phyloP scores from a whole-genome alignment of 2,888 invertebrate species.

The Dynastes maya region DNA sequence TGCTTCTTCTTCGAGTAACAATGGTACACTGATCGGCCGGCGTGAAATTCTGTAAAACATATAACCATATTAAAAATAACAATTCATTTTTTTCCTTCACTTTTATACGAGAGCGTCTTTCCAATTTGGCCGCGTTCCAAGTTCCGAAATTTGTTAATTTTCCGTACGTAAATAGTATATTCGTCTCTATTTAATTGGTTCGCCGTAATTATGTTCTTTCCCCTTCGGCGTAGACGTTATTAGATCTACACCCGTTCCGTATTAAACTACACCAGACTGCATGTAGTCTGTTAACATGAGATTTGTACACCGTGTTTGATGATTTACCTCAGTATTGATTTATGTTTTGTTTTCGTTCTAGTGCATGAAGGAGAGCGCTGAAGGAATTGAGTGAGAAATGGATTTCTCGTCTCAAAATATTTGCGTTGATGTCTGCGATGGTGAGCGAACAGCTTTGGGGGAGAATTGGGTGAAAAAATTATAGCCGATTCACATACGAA shows the following conservation, averaged over 20 bases:
- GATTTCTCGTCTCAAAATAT: conserved; percentile 38
- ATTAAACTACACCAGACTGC: conserved; percentile 54
- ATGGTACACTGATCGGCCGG: conserved; percentile 52
- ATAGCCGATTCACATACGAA: neutral
- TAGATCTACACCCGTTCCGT: conserved; percentile 2
- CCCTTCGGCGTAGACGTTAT: conserved; percentile 27
- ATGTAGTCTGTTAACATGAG: conserved; percentile 54
- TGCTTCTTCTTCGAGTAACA: conserved; percentile 43
- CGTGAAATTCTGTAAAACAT: conserved; percentile 57
- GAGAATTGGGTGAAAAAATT: conserved; percentile 40
- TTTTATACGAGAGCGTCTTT: conserved; percentile 56
- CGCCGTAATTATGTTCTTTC: conserved; percentile 47
- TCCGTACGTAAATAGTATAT: conserved; percentile 34
- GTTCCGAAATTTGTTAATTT: conserved; percentile 54
- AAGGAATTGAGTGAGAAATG: conserved; percentile 36
- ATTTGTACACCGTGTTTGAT: conserved; percentile 46
- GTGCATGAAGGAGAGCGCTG: conserved; percentile 33
- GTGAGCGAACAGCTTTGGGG: conserved; percentile 23
- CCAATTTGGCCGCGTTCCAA: conserved; percentile 56
- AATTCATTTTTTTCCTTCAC: conserved; percentile 57
- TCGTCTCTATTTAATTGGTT: conserved; percentile 48
- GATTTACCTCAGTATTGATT: conserved; percentile 45
- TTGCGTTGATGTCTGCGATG: conserved; percentile 30
- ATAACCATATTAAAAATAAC: conserved; percentile 58
- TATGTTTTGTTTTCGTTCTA: conserved; percentile 48